Percentiles rank a stretch among this genome's conserved stretches.
Evolutionary conservation across 1,140 invertebrate genomes (phyloP).

Genomic region (Gonioctena quinquepunctata): DNA sequence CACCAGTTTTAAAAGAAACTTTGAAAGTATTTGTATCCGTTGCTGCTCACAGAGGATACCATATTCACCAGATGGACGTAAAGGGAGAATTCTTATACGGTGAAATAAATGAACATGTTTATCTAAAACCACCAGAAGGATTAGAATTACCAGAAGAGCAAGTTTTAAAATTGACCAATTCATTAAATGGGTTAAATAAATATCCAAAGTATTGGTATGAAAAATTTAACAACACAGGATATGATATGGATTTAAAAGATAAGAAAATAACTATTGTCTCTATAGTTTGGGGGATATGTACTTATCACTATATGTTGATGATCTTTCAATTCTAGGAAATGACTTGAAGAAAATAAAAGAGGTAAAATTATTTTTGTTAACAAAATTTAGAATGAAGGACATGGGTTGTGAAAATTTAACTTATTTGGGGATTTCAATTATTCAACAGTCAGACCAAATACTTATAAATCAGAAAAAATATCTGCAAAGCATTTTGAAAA

Average conservation of each 20-base stretch:
- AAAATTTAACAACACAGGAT: slow-evolving; percentile 26
- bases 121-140: slow-evolving; percentile 49
- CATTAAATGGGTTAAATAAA: slow-evolving; percentile 2
- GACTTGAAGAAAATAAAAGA: slow-evolving; percentile 25
- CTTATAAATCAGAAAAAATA: no score
- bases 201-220: neutral
- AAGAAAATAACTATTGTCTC: no score
- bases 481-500: neutral
- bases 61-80: slow-evolving; percentile 54
- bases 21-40: slow-evolving; percentile 26
- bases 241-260: slow-evolving; percentile 38
- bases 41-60: slow-evolving; percentile 19
- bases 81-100: slow-evolving; percentile 53
- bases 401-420: slow-evolving; percentile 26
- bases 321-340: slow-evolving; percentile 40
- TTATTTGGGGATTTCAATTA: slow-evolving; percentile 25
- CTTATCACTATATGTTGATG: slow-evolving; percentile 44
- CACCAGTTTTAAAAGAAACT: slow-evolving; percentile 30
- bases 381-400: slow-evolving; percentile 38
- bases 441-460: neutral
- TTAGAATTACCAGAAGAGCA: slow-evolving; percentile 31
- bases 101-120: slow-evolving; percentile 51
- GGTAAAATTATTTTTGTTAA: slow-evolving; percentile 19
- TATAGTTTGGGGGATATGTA: slow-evolving; percentile 38
- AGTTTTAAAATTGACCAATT: slow-evolving; percentile 34